Conservation (phyloP, 2,797 vertebrate species). For the Tolypeutes matacus region DNA sequence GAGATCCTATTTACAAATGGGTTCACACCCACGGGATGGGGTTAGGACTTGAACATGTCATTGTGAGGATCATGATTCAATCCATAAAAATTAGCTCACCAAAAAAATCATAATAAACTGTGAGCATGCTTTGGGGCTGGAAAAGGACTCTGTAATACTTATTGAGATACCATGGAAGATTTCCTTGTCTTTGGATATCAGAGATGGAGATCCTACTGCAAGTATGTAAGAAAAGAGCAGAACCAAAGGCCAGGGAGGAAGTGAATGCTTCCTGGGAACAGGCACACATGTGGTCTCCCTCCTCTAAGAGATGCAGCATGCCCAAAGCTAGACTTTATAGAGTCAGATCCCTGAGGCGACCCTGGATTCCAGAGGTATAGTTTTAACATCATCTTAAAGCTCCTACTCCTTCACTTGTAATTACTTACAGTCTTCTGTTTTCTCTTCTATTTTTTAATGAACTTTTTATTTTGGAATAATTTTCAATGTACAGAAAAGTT, state of each 20-base stretch:
- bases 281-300: neutral
- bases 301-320: neutral
- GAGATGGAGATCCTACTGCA: neutral
- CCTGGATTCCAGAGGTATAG: neutral
- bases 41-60: no score
- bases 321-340: neutral
- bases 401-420: neutral
- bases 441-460: no score
- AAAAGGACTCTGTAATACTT: neutral
- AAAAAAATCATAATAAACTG: neutral
- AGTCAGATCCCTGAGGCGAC: no score
- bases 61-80: no score
- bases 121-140: neutral
- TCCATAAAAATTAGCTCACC: no score
- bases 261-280: no score
- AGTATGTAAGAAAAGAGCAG: neutral
- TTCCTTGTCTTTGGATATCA: neutral
- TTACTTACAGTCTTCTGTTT: no score
- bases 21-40: no score
- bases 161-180: neutral
- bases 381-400: neutral
- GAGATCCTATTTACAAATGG: no score
- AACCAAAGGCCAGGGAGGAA: neutral
- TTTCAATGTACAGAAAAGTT: no score
- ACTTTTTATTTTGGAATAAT: neutral